Evolutionary conservation across 2,113 vertebrate genomes (phyloP).

Genomic region (Alexandromys fortis): DNA sequence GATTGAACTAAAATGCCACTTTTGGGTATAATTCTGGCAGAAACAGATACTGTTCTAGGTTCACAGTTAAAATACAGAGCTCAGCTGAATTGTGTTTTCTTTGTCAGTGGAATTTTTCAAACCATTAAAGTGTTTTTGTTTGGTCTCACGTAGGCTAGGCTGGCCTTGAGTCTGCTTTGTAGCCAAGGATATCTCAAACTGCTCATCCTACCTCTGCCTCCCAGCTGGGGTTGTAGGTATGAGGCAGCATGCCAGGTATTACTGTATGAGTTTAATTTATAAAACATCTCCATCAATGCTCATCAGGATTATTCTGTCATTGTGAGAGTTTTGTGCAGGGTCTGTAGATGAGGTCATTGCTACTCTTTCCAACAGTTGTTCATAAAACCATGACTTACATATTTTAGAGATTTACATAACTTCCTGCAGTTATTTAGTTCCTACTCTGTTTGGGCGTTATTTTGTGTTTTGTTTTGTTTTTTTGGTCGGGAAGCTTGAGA

Average conservation of each 20-base stretch:
- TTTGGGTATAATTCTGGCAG: neutral
- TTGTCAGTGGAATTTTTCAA: conserved; percentile 1
- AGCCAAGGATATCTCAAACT: neutral
- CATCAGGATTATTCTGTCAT: neutral
- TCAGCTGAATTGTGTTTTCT: neutral
- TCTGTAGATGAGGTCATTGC: neutral
- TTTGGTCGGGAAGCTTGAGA: too few species aligned
- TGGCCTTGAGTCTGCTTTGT: neutral
- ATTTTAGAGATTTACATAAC: neutral
- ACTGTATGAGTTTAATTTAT: neutral
- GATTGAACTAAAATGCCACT: conserved; percentile 6
- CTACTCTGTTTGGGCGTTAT: neutral
- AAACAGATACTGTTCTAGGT: neutral
- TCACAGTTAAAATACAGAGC: conserved; percentile 20
- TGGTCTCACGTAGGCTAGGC: neutral
- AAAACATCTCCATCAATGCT: neutral
- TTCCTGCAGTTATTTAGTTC: conserved; percentile 18
- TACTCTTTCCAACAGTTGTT: neutral
- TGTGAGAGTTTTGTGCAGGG: conserved; percentile 2
- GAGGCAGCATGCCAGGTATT: neutral
- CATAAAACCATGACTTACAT: neutral
- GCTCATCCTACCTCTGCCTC: neutral
- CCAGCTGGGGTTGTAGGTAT: too few species aligned
- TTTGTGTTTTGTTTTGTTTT: neutral
- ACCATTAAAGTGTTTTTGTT: neutral